phyloP scores from a whole-genome alignment of 2,113 vertebrate genomes.

The Plestiodon gilberti region DNA sequence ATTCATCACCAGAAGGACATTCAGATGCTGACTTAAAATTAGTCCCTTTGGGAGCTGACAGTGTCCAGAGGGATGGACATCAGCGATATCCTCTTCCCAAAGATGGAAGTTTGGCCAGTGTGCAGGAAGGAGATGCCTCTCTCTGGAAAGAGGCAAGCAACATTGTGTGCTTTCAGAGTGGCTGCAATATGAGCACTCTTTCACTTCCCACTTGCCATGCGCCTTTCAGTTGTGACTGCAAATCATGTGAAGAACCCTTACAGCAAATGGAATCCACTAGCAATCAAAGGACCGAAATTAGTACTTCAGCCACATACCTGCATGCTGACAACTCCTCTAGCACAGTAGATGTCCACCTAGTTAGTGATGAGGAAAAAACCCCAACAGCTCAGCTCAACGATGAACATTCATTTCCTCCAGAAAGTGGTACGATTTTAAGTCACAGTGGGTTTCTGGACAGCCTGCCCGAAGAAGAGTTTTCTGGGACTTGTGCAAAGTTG shows the following conservation, averaged over 20 bases:
- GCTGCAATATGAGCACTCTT: not conserved
- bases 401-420: not conserved
- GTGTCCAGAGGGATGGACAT: slow-evolving; percentile 41
- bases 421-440: slow-evolving; percentile 18
- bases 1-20: slow-evolving; percentile 44
- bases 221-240: slow-evolving; percentile 24
- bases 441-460: slow-evolving; percentile 46
- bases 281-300: slow-evolving; percentile 28
- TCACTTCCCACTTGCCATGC: slow-evolving; percentile 23
- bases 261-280: slow-evolving; percentile 29
- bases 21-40: slow-evolving; percentile 43
- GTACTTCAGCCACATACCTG: slow-evolving; percentile 25
- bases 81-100: slow-evolving; percentile 28
- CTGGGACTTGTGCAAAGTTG: slow-evolving; percentile 44
- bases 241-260: slow-evolving; percentile 34
- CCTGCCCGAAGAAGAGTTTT: slow-evolving; percentile 45
- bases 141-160: not conserved
- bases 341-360: slow-evolving; percentile 25
- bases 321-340: slow-evolving; percentile 23
- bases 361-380: slow-evolving; percentile 45
- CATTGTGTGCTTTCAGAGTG: slow-evolving; percentile 24
- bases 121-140: slow-evolving; percentile 20
- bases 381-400: not conserved
- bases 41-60: slow-evolving; percentile 34
- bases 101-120: not conserved